Evolutionary conservation across 2,113 vertebrate genomes (phyloP), one percentile per base, ranked within the genome.

Genomic region (Microcebus tavaratra): DNA sequence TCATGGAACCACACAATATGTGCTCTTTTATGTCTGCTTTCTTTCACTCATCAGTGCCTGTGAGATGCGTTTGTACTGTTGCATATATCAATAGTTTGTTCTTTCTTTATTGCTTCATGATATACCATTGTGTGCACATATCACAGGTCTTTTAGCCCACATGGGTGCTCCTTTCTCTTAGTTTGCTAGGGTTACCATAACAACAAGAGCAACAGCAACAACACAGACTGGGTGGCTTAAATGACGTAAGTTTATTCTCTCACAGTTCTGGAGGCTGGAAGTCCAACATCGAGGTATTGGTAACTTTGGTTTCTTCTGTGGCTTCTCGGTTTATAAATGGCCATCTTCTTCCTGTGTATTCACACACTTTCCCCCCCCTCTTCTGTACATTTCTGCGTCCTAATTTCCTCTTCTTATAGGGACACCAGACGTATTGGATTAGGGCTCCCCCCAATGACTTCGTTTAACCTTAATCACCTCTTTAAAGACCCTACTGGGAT

Each of bases 311-410:
- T 85, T 72, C 59, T 27, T 36, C 72, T n/a, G 39, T 34, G 48
- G 6, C 10, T 17, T 63, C 73, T 83, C 48, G 55, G 29, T 25
- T 68, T 42, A 42, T 25, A 42, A 63, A 42, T 55, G 57, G 13
- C 1, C 2, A 2, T 11, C 48, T 31, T 84, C n/a, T 78, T 31
- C 63, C 68, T 1, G 14, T 34, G 17, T 83, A 21, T 27, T 20
- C 50, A 25, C 0, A 3, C 8, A 17, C 2, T n/a, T 65, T 55
- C 14, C 1, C 25, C 42, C 31, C 17, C 27, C 5, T 27, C 6
- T 6, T 85, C n/a, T 25, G 0, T 29, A 9, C 0, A 0, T 39
- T 7, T 88, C n/a, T 90, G 14, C n/a, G 11, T 59, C 23, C 10
- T 67, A 61, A 65, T 73, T 10, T 21, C 20, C 23, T 75, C 36